A percentile compares a stretch with the other conserved stretches of the same genome.
These are phyloP conservation scores for Vanessa cardui DNA, from an alignment of 2,888 invertebrate species.

Conservation along the genomic window DNA sequence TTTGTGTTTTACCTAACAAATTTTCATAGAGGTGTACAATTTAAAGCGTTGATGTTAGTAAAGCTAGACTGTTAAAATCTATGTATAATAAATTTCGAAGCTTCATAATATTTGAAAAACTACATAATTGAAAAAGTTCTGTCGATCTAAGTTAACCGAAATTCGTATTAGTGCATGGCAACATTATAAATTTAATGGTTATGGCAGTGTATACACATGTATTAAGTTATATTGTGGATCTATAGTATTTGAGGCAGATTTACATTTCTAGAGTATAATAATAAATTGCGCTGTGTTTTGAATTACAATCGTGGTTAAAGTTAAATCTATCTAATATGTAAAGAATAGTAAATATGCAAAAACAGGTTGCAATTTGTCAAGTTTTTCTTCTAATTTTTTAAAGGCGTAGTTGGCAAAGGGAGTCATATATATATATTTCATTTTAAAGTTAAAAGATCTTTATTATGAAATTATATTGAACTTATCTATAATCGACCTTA, in stretches of 20 bases:
- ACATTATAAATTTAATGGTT: background rate
- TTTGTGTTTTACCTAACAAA: conserved; percentile 8
- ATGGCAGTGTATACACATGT: conserved; percentile 26
- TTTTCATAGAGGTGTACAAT: conserved; percentile 9
- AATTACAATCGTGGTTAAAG: conserved; percentile 16
- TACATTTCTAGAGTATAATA: conserved; percentile 8
- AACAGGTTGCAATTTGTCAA: background rate
- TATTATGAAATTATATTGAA: background rate
- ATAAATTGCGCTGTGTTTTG: conserved; percentile 14
- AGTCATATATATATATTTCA: conserved; percentile 15
- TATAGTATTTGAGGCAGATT: background rate
- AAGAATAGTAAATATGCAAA: conserved; percentile 8
- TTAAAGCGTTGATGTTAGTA: conserved; percentile 10
- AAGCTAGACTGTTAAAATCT: conserved; percentile 9
- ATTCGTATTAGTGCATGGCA: conserved; percentile 1
- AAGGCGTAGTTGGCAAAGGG: conserved; percentile 30
- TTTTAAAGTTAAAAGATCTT: conserved; percentile 15
- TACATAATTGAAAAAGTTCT: background rate
- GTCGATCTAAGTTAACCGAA: background rate
- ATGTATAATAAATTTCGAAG: background rate
- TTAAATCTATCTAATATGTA: conserved; percentile 10
- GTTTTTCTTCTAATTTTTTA: conserved; percentile 3
- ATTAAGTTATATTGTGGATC: conserved; percentile 1
- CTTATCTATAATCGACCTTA: conserved; percentile 23
- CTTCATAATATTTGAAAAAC: background rate